A percentile compares a stretch with the other conserved stretches of the same genome.
These are phyloP conservation scores for Parazoanthus atlanticus DNA, from an alignment of 92 coral and sea anemone genomes.

Conservation along the genomic window DNA sequence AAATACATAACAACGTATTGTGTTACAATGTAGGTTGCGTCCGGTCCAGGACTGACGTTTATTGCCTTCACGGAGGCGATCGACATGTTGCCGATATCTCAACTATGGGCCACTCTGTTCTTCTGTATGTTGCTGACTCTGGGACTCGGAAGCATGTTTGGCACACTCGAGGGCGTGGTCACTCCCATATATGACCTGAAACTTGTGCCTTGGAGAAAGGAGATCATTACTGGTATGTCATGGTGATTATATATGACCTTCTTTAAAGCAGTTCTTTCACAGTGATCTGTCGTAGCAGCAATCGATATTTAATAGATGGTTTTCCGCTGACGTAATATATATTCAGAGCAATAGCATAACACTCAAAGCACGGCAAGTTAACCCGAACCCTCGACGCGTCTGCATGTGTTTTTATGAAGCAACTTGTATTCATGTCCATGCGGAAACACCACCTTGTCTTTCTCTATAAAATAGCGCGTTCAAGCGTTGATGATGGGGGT, in stretches of 20 bases:
- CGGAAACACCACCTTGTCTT: too few relatives aligned
- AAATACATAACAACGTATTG: not conserved
- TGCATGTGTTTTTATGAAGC: too few relatives aligned
- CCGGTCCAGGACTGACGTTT: slow-evolving; percentile 93
- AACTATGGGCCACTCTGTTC: slow-evolving; percentile 89
- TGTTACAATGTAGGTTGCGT: slow-evolving; percentile 65
- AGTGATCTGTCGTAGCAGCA: not conserved
- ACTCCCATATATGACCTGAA: slow-evolving; percentile 83
- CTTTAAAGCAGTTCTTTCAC: not conserved
- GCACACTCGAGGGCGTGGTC: slow-evolving; percentile 83
- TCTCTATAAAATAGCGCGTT: too few relatives aligned
- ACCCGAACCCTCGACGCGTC: too few relatives aligned
- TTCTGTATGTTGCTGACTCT: slow-evolving; percentile 89
- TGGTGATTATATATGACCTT: not conserved
- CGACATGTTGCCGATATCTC: slow-evolving; percentile 80
- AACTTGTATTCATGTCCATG: too few relatives aligned
- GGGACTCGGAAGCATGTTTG: slow-evolving; percentile 94
- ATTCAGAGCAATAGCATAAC: too few relatives aligned
- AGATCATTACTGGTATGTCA: slow-evolving; percentile 76
- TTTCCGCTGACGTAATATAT: not conserved
- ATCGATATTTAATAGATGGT: too few relatives aligned
- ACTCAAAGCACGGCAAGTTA: too few relatives aligned
- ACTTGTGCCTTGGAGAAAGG: slow-evolving; percentile 77
- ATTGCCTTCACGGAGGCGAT: slow-evolving; percentile 96
- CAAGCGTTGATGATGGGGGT: too few relatives aligned